Conservation (phyloP, 2,113 vertebrate genomes). For the Hystrix cristata region DNA sequence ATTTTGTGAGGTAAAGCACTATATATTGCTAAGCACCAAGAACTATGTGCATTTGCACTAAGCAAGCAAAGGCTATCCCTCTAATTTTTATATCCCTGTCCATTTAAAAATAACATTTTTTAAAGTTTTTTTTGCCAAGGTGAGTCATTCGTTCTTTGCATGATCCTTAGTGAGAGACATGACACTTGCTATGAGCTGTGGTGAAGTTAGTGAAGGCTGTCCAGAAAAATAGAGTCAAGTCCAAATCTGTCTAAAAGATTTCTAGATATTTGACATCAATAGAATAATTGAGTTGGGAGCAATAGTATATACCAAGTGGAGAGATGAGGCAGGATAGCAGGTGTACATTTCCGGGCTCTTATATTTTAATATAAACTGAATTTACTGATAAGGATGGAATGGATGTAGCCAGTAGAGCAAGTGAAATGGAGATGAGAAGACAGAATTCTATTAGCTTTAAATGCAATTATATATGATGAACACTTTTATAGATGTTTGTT, state of each 20-base stretch:
- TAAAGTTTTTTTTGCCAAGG: neutral
- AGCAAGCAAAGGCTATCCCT: neutral
- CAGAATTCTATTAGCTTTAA: slow-evolving; percentile 56
- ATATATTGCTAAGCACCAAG: neutral
- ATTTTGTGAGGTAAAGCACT: neutral
- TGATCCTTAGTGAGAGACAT: slow-evolving; percentile 39
- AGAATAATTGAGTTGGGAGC: slow-evolving; percentile 3
- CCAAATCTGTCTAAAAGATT: neutral
- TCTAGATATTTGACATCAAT: slow-evolving; percentile 15
- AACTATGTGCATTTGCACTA: neutral
- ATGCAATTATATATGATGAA: neutral
- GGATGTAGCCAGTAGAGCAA: neutral
- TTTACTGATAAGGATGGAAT: neutral
- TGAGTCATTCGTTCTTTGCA: neutral
- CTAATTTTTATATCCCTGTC: neutral
- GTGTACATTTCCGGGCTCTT: neutral
- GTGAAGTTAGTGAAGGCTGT: neutral
- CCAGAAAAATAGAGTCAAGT: neutral
- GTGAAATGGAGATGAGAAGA: slow-evolving; percentile 45
- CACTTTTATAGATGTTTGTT: neutral
- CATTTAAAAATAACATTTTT: slow-evolving; percentile 18
- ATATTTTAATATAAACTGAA: slow-evolving; percentile 22
- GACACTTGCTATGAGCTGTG: slow-evolving; percentile 25
- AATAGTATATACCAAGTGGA: neutral
- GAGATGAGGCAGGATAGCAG: neutral